Percentiles rank a stretch among this genome's conserved stretches.
Evolutionary conservation across 2,113 vertebrate species (phyloP).

Genomic region (Cheirogaleus medius): DNA sequence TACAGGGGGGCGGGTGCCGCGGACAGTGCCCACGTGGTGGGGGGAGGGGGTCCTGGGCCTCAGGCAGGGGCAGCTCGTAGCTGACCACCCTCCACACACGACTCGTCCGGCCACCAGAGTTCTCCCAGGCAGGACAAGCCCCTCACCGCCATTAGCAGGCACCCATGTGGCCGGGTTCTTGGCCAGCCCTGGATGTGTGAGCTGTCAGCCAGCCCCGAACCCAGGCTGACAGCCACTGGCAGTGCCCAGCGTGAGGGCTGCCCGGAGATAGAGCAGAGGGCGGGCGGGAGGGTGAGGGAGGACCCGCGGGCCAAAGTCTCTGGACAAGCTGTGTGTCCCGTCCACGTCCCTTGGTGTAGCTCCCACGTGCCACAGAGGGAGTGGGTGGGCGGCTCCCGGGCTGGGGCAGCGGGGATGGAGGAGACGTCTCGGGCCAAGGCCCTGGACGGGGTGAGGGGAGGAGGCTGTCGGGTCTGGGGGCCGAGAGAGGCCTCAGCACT

Average conservation of each 20-base stretch:
- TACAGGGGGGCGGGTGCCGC: rapidly evolving
- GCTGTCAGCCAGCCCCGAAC: neutral
- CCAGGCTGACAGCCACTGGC: neutral
- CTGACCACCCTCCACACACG: rapidly evolving
- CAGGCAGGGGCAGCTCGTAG: rapidly evolving
- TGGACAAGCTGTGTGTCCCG: neutral
- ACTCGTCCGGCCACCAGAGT: neutral
- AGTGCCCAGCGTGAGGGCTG: rapidly evolving
- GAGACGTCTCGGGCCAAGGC: neutral
- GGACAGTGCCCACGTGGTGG: rapidly evolving
- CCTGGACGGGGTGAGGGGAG: neutral
- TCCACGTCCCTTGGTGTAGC: neutral
- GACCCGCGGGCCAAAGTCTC: neutral
- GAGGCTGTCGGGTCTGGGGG: rapidly evolving
- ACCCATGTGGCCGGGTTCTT: neutral
- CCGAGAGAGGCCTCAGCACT: neutral
- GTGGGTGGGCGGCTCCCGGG: neutral
- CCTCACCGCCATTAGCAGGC: neutral
- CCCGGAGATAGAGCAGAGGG: no score
- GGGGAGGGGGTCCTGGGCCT: neutral
- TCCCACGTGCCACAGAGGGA: neutral
- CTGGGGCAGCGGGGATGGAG: no score
- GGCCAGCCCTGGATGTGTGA: no score
- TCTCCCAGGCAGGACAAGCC: neutral
- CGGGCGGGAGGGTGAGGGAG: rapidly evolving